Evolutionary conservation across 2,888 invertebrate genomes (phyloP).

Genomic region (Cremastinae sp.): DNA sequence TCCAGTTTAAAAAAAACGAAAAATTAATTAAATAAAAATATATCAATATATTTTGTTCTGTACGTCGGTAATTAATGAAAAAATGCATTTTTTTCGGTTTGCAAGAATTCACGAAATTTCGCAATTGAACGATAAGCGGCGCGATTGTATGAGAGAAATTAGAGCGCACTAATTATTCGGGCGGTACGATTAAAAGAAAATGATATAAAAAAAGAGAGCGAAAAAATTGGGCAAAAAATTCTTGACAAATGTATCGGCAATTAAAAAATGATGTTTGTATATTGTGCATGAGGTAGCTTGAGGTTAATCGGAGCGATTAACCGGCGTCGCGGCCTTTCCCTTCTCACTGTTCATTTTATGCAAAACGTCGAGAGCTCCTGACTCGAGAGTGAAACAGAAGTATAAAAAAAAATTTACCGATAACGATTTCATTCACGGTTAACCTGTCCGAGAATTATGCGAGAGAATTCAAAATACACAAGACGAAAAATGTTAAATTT

Average conservation of each 20-base stretch:
- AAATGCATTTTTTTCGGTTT: slow-evolving; percentile 13
- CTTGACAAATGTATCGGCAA: slow-evolving; percentile 9
- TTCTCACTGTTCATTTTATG: slow-evolving; percentile 24
- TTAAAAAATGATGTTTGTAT: slow-evolving; percentile 21
- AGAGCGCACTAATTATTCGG: slow-evolving; percentile 23
- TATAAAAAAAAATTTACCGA: slow-evolving; percentile 20
- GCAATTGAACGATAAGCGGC: slow-evolving; percentile 19
- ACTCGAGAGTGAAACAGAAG: slow-evolving; percentile 4
- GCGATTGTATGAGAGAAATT: slow-evolving; percentile 19
- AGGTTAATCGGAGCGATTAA: slow-evolving; percentile 48
- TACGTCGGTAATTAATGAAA: neutral
- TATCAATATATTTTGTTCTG: too few relatives aligned
- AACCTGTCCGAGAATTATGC: slow-evolving; percentile 36
- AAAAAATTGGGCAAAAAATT: slow-evolving; percentile 13
- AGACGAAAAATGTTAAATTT: slow-evolving; percentile 23
- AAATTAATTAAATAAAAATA: too few relatives aligned
- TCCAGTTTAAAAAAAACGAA: too few relatives aligned
- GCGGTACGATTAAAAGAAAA: slow-evolving; percentile 21
- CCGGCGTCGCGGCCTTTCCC: slow-evolving; percentile 37
- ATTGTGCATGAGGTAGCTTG: slow-evolving; percentile 11
- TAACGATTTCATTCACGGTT: slow-evolving; percentile 41
- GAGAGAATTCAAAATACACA: neutral
- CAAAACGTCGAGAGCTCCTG: slow-evolving; percentile 9
- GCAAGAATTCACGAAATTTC: slow-evolving; percentile 20
- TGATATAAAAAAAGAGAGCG: neutral